phyloP scores from a whole-genome alignment of 2,888 invertebrate species.

The Anaspis maculata region DNA sequence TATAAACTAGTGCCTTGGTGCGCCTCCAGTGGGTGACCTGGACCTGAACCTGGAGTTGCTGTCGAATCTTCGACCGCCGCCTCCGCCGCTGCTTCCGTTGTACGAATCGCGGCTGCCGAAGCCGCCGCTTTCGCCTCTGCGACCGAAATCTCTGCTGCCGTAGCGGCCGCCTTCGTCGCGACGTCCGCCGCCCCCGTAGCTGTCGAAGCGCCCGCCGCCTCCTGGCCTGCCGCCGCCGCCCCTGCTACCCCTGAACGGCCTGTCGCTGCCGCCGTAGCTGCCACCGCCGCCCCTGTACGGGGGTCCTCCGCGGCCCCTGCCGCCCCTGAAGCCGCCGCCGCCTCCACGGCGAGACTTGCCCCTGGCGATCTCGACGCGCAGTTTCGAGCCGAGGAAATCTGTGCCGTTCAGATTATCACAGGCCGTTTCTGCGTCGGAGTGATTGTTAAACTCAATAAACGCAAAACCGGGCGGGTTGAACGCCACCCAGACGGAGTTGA shows the following conservation, averaged over 20 bases:
- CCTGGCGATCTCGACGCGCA: constrained; percentile 81
- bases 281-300: constrained; percentile 36
- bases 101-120: constrained; percentile 26
- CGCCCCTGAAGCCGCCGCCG: constrained; percentile 50
- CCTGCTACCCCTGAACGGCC: constrained; percentile 21
- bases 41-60: constrained; percentile 25
- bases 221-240: constrained; percentile 27
- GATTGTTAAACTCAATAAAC: constrained; percentile 85
- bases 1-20: constrained; percentile 21
- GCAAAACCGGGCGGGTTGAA: constrained; percentile 92
- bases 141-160: constrained; percentile 24
- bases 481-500: constrained; percentile 89
- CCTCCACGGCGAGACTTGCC: constrained; percentile 63
- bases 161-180: constrained; percentile 18
- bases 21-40: constrained; percentile 25
- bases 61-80: constrained; percentile 26
- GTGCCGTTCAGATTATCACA: constrained; percentile 83
- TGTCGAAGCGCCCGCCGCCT: constrained; percentile 33
- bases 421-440: constrained; percentile 82
- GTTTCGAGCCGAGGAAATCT: constrained; percentile 77
- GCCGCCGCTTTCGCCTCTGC: constrained; percentile 24
- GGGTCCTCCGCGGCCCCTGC: constrained; percentile 42
- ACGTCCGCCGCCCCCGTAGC: constrained; percentile 17
- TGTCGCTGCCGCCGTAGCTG: constrained; percentile 35
- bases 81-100: constrained; percentile 21